Conservation (phyloP, 2,797 vertebrate species). For the Sarcoramphus papa region DNA sequence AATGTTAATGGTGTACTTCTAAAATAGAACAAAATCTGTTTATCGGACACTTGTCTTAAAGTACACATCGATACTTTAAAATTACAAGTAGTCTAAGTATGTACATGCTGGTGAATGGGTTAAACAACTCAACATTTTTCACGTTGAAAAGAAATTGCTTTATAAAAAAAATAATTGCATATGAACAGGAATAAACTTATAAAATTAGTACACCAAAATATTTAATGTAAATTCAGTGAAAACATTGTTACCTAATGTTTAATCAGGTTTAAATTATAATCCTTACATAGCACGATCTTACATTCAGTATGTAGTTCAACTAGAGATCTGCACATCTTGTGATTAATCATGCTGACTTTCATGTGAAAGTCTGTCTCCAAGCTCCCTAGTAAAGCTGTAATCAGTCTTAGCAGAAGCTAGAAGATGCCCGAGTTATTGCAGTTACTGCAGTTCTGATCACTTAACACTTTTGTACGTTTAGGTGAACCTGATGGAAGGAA, state of each 20-base stretch:
- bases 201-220: not conserved
- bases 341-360: not conserved
- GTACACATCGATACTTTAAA: not conserved
- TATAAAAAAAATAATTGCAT: not conserved
- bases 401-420: not conserved
- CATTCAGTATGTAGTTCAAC: not conserved
- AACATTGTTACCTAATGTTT: not conserved
- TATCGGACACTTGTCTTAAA: not conserved
- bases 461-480: not conserved
- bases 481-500: not conserved
- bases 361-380: not conserved
- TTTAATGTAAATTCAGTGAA: not conserved
- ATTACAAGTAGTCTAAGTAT: not conserved
- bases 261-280: not conserved
- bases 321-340: not conserved
- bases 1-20: conserved; percentile 1
- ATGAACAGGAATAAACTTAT: not conserved
- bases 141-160: not conserved
- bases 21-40: conserved; percentile 20
- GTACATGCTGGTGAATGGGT: conserved; percentile 57
- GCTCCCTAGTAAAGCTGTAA: not conserved
- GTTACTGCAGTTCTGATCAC: not conserved
- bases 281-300: not conserved
- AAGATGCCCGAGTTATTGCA: not conserved
- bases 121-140: conserved; percentile 8